A percentile compares a stretch with the other conserved stretches of the same genome.
These are phyloP conservation scores for Aegithalos caudatus DNA, from an alignment of 2,113 vertebrate genomes.

Conservation along the genomic window DNA sequence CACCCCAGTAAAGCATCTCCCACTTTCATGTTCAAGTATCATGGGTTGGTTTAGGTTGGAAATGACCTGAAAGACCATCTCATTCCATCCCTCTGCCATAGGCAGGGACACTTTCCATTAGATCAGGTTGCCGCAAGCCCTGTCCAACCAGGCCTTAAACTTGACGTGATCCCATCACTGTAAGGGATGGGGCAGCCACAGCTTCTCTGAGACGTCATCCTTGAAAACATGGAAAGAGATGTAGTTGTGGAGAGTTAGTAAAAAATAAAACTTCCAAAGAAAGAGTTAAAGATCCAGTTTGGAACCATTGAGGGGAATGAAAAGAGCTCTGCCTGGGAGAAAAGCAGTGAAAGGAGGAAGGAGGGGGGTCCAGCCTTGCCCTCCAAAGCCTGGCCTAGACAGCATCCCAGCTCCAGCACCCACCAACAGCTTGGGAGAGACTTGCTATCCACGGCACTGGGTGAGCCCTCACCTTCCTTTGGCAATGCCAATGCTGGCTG, in stretches of 20 bases:
- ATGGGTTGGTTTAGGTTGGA: background rate
- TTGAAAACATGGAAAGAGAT: background rate
- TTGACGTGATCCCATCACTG: background rate
- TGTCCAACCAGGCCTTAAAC: too few species aligned
- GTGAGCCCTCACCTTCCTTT: background rate
- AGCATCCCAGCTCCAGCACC: background rate
- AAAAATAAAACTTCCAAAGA: background rate
- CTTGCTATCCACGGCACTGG: rapidly evolving
- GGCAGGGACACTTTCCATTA: background rate
- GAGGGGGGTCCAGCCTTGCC: background rate
- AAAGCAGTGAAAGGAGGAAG: background rate
- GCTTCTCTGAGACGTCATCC: background rate
- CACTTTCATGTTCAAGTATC: background rate
- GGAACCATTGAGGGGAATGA: background rate
- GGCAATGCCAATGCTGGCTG: background rate
- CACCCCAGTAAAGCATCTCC: background rate
- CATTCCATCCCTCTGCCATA: background rate
- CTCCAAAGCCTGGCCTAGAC: background rate
- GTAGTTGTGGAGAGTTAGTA: rapidly evolving
- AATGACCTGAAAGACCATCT: background rate
- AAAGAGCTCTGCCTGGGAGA: background rate
- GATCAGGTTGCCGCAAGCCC: background rate
- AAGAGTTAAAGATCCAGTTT: background rate
- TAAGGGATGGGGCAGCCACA: background rate
- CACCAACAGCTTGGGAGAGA: background rate